A percentile compares a stretch with the other conserved stretches of the same genome.
Evolutionary conservation across 2,888 invertebrate genomes (phyloP).

Genomic region (Synanthedon andrenaeformis): DNA sequence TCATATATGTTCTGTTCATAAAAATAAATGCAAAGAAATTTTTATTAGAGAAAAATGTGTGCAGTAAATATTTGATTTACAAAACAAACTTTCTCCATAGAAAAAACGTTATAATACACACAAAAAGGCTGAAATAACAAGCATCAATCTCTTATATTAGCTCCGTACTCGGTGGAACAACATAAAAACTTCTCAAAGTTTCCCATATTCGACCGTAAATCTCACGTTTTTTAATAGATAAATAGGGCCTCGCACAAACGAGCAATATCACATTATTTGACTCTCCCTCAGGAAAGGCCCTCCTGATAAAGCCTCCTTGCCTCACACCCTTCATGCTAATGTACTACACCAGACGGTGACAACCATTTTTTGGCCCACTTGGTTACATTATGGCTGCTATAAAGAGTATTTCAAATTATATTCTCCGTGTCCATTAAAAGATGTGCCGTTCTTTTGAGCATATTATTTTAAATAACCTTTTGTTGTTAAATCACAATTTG

Average conservation of each 20-base stretch:
- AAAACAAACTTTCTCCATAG: not conserved
- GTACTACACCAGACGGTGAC: conserved; percentile 69
- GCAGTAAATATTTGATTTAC: not conserved
- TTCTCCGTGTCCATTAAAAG: conserved; percentile 66
- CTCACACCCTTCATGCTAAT: conserved; percentile 69
- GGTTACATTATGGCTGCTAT: conserved; percentile 65
- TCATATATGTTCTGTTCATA: no score
- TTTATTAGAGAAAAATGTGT: not conserved
- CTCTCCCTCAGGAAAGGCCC: conserved; percentile 69
- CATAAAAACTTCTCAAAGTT: conserved; percentile 65
- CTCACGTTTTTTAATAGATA: conserved; percentile 70
- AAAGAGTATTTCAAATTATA: conserved; percentile 70
- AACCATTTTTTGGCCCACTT: conserved; percentile 70
- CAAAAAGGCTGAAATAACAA: conserved; percentile 38
- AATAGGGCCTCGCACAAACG: conserved; percentile 70
- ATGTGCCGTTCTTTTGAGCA: conserved; percentile 38
- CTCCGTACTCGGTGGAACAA: conserved; percentile 48
- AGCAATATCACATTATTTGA: conserved; percentile 71
- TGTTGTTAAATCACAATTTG: conserved; percentile 13
- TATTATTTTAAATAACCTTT: conserved; percentile 38
- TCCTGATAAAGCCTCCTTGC: conserved; percentile 66
- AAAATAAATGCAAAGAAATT: not conserved
- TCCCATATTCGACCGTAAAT: conserved; percentile 62
- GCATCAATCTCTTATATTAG: conserved; percentile 64
- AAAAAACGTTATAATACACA: not conserved